Evolutionary conservation across 2,888 invertebrate species (phyloP).

Genomic region (Mesorhabditis sp.): DNA sequence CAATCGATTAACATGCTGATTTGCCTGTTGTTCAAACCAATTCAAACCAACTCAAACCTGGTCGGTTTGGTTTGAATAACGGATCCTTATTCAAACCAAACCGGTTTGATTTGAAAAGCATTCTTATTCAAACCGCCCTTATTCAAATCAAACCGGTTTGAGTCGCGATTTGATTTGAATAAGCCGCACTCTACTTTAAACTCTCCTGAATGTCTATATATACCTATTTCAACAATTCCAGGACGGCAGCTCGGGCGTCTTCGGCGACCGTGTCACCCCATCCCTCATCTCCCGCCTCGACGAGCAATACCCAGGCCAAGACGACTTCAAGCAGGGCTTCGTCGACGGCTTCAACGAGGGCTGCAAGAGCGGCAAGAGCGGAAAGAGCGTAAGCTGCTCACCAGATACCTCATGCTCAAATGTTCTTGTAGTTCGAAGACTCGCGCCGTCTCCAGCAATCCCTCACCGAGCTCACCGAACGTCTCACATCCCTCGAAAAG

Average conservation of each 20-base stretch:
- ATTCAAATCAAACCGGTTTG: too few relatives aligned
- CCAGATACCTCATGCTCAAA: not conserved
- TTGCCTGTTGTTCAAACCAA: too few relatives aligned
- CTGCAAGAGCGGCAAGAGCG: constrained; percentile 36
- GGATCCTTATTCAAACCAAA: too few relatives aligned
- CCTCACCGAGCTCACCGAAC: constrained; percentile 55
- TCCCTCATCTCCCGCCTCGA: constrained; percentile 55
- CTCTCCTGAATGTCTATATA: too few relatives aligned
- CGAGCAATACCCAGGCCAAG: constrained; percentile 57
- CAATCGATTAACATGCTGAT: too few relatives aligned
- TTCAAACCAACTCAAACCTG: too few relatives aligned
- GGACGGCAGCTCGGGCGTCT: constrained; percentile 57
- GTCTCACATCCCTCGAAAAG: constrained; percentile 54
- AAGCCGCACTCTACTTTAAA: too few relatives aligned
- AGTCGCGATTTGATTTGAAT: too few relatives aligned
- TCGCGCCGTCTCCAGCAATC: constrained; percentile 51
- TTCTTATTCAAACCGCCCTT: too few relatives aligned
- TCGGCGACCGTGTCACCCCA: constrained; percentile 56
- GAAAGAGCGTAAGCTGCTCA: constrained; percentile 15
- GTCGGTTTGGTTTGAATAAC: too few relatives aligned
- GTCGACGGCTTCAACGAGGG: constrained; percentile 59
- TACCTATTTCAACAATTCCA: constrained; percentile 11
- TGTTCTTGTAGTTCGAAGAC: constrained; percentile 43
- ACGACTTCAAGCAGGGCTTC: constrained; percentile 58
- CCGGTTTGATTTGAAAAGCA: too few relatives aligned